These are phyloP conservation scores for Danaus plexippus DNA, from an alignment of 1,140 invertebrate genomes.

Conservation along the genomic window DNA sequence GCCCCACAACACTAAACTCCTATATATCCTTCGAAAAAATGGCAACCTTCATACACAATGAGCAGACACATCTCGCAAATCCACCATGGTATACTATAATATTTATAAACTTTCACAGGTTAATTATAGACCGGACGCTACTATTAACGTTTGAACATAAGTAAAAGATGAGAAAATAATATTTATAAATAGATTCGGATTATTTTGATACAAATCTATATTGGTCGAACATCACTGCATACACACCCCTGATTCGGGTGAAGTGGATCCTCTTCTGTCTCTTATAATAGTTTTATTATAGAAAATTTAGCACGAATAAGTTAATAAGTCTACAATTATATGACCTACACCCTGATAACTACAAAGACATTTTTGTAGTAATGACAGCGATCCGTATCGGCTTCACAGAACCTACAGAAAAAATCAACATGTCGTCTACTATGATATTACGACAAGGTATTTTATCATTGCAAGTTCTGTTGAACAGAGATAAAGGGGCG, in stretches of 20 bases:
- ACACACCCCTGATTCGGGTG: slow-evolving; percentile 69
- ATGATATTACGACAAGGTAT: slow-evolving; percentile 49
- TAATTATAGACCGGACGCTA: slow-evolving; percentile 71
- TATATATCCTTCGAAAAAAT: slow-evolving; percentile 64
- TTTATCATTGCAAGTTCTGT: slow-evolving; percentile 49
- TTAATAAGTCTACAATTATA: slow-evolving; percentile 62
- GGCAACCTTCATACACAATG: slow-evolving; percentile 65
- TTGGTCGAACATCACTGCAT: slow-evolving; percentile 62
- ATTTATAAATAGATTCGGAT: slow-evolving; percentile 72
- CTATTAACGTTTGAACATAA: slow-evolving; percentile 72
- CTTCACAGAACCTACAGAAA: slow-evolving; percentile 70
- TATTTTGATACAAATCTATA: slow-evolving; percentile 72
- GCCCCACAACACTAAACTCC: slow-evolving; percentile 51
- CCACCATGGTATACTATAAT: slow-evolving; percentile 63
- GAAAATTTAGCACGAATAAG: slow-evolving; percentile 59
- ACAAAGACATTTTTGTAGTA: slow-evolving; percentile 70
- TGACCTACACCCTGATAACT: slow-evolving; percentile 71
- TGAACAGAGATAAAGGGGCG: slow-evolving; percentile 58
- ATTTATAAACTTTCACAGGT: slow-evolving; percentile 71
- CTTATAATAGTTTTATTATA: slow-evolving; percentile 52
- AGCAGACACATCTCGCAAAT: slow-evolving; percentile 46
- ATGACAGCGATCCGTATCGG: slow-evolving; percentile 71
- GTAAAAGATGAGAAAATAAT: slow-evolving; percentile 72
- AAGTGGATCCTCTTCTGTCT: slow-evolving; percentile 62
- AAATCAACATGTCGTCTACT: slow-evolving; percentile 71